Percentiles rank a stretch among this genome's conserved stretches.
phyloP scores from a whole-genome alignment of 1,140 invertebrate species.

The Lethocerus indicus region DNA sequence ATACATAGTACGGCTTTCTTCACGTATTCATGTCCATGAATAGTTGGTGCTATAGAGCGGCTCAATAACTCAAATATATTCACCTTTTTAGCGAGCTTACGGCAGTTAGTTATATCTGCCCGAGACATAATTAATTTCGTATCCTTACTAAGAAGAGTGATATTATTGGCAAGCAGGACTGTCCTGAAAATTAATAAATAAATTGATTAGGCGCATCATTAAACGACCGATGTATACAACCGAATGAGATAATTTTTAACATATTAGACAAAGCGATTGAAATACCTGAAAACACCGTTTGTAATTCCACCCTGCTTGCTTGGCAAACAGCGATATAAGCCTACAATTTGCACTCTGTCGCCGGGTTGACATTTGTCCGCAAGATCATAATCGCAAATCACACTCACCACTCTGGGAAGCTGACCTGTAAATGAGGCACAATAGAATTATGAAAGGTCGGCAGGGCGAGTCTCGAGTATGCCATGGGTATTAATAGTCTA shows the following conservation, averaged over 20 bases:
- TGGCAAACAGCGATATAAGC: slow-evolving; percentile 86
- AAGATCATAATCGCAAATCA: slow-evolving; percentile 92
- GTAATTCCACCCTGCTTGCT: slow-evolving; percentile 88
- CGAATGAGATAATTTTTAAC: too few species aligned
- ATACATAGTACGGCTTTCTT: slow-evolving; percentile 95
- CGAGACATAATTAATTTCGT: slow-evolving; percentile 60
- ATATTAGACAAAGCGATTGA: neutral
- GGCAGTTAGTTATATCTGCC: slow-evolving; percentile 82
- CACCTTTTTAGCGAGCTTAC: slow-evolving; percentile 60
- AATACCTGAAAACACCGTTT: slow-evolving; percentile 75
- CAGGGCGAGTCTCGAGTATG: too few species aligned
- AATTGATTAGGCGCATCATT: neutral
- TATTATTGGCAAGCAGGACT: slow-evolving; percentile 84
- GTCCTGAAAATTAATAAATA: slow-evolving; percentile 40
- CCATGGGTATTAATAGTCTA: too few species aligned
- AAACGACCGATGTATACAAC: neutral
- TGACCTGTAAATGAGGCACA: slow-evolving; percentile 49
- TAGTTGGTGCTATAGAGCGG: slow-evolving; percentile 91
- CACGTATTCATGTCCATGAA: slow-evolving; percentile 92
- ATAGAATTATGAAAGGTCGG: too few species aligned
- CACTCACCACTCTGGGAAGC: slow-evolving; percentile 83
- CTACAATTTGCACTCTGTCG: slow-evolving; percentile 88
- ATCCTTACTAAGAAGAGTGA: slow-evolving; percentile 82
- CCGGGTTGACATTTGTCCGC: slow-evolving; percentile 94
- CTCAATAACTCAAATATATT: slow-evolving; percentile 85